Evolutionary conservation across 2,888 invertebrate genomes (phyloP).

Genomic region (Eurytoma adleriae): DNA sequence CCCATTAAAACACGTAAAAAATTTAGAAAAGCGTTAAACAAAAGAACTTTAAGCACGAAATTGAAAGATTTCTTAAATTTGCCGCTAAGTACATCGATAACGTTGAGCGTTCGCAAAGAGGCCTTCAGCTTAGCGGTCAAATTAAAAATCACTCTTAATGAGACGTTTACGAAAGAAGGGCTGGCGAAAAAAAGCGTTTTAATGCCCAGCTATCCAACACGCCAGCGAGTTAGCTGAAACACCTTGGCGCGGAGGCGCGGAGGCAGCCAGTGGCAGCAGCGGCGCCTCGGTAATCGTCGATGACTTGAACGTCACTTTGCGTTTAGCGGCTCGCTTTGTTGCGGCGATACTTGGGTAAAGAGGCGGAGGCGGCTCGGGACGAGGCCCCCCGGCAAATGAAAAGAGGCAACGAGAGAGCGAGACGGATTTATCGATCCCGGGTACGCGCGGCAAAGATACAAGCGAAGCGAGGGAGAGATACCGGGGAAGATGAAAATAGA

Average conservation of each 20-base stretch:
- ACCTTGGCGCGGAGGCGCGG: neutral
- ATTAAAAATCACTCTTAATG: constrained; percentile 18
- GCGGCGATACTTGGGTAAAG: constrained; percentile 28
- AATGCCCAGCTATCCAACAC: neutral
- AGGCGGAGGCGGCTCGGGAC: neutral
- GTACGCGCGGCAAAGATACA: constrained; percentile 4
- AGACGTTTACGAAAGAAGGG: neutral
- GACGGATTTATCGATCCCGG: constrained; percentile 42
- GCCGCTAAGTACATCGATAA: no score
- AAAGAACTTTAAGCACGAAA: no score
- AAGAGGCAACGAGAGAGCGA: constrained; percentile 18
- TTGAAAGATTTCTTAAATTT: no score
- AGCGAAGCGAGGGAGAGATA: neutral
- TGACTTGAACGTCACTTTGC: constrained; percentile 51
- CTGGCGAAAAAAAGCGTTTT: neutral
- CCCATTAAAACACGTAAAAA: no score
- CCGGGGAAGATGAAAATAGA: constrained; percentile 32
- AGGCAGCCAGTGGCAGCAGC: neutral
- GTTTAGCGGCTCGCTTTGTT: constrained; percentile 40
- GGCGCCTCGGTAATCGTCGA: constrained; percentile 39
- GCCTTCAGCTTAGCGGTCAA: no score
- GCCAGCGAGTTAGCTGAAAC: neutral
- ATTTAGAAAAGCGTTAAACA: no score
- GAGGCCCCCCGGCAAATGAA: constrained; percentile 7
- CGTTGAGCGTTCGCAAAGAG: no score